Base-by-base conservation (phyloP, 2,113 vertebrate genomes). In the Oostethus manadensis region DNA sequence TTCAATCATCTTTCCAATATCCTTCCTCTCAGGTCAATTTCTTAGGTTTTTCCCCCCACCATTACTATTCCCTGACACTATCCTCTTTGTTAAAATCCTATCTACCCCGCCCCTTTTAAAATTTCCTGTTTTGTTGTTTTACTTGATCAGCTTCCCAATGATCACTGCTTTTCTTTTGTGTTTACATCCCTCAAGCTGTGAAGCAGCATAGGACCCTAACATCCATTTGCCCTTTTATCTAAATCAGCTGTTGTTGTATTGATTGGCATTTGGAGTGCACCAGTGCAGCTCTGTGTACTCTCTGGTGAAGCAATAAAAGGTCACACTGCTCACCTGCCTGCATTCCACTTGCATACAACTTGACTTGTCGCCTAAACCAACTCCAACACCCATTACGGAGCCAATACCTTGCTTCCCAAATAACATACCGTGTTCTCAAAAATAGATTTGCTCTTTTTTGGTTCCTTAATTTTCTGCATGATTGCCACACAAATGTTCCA, bases 1-100 rank as follows among this genome's bases (percentile, higher is more conserved):
- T 76, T 70, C 83, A 84, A 73, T 88, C 65, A 74, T 76, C 73
- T 78, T 76, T 85, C 78, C 76, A 84, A 74, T 79, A 83, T 78
- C 74, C 64, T 67, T 71, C 67, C 77, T 23, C 66, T 75, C 44
- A 68, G 56, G 61, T 79, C 74, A 70, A 72, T 78, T 78, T 81
- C 75, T 76, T 58, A 60, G 75, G 74, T 82, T 79, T 29, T 29
- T 29, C 38, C 11, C 38, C 11, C 13, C 38, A 3, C 64, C 70
- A 81, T 85, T 77, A 85, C 81, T 78, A 77, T 84, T 80, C 74
- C 73, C 58, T 78, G 57, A 62, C 79, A 70, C 69, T 21, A 50
- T 62, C 65, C 50, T 71, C 21, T 61, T 17, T 40, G 7, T 68
- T 58, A 10, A 54, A 9, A 60, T 35, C 58, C 66, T 43, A 60